phyloP scores from a whole-genome alignment of 2,797 vertebrate species.

The Pitangus sulphuratus region DNA sequence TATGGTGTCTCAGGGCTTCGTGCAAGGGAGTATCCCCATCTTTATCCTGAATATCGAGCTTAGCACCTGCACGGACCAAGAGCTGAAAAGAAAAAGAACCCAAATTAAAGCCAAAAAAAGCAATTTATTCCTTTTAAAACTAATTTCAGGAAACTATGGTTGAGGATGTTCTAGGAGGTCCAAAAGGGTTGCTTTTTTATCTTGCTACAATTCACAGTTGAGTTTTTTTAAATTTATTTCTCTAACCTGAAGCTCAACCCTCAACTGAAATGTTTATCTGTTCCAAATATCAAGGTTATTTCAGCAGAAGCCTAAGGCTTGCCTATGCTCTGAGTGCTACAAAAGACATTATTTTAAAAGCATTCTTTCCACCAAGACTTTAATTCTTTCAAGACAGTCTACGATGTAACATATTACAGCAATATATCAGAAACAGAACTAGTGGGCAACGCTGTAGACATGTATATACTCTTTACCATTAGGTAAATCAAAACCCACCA shows the following conservation, averaged over 20 bases:
- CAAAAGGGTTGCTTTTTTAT: background rate
- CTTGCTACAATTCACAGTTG: background rate
- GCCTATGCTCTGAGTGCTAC: background rate
- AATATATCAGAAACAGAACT: background rate
- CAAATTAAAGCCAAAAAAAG: background rate
- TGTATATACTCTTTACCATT: background rate
- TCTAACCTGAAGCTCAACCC: background rate
- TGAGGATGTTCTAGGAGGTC: background rate
- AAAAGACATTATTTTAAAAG: background rate
- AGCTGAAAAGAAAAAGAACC: conserved; percentile 79
- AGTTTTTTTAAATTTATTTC: background rate
- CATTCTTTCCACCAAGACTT: background rate
- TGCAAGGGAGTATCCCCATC: conserved; percentile 98
- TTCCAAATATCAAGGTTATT: background rate
- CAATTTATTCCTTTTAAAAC: background rate
- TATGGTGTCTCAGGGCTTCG: conserved; percentile 97
- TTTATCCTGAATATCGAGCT: conserved; percentile 98
- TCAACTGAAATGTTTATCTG: background rate
- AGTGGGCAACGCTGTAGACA: background rate
- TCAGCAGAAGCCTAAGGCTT: background rate
- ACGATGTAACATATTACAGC: background rate
- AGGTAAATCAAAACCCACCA: background rate
- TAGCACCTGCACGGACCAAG: conserved; percentile 95
- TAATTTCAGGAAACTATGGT: background rate
- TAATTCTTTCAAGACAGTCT: background rate